phyloP scores from a whole-genome alignment of 2,113 vertebrate species.

The Ranitomeya imitator region DNA sequence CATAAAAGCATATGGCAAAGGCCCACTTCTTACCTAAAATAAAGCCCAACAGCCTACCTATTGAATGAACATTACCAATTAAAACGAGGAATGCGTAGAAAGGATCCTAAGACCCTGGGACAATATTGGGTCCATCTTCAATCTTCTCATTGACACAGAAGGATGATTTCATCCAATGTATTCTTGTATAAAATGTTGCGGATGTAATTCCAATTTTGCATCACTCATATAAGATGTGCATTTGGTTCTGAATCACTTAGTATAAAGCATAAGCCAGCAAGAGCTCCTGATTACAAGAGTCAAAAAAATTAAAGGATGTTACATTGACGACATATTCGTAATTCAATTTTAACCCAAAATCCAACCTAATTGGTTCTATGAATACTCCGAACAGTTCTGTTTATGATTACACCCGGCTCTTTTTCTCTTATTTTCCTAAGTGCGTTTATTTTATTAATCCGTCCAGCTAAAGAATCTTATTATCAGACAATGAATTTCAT shows the following conservation, averaged over 20 bases:
- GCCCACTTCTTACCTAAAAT: no score
- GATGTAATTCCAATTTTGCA: neutral
- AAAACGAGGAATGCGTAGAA: no score
- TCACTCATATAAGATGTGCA: neutral
- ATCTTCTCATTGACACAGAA: neutral
- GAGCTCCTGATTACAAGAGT: neutral
- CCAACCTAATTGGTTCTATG: neutral
- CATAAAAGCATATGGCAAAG: no score
- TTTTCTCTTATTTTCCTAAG: slow-evolving; percentile 14
- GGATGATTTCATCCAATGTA: neutral
- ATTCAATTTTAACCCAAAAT: neutral
- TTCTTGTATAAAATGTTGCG: neutral
- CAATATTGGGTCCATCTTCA: neutral
- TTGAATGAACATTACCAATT: neutral
- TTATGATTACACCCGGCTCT: neutral
- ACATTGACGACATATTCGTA: neutral
- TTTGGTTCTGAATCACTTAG: neutral
- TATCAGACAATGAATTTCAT: slow-evolving; percentile 45
- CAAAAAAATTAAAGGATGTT: neutral
- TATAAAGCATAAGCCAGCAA: neutral
- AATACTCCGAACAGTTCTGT: neutral
- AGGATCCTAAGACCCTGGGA: neutral
- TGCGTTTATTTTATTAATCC: slow-evolving; percentile 35
- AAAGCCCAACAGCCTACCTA: neutral
- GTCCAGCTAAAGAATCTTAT: slow-evolving; percentile 36